Evolutionary conservation across 1,140 invertebrate genomes (phyloP), one percentile per base, ranked within the genome.

Genomic region (Megathymus violae): DNA sequence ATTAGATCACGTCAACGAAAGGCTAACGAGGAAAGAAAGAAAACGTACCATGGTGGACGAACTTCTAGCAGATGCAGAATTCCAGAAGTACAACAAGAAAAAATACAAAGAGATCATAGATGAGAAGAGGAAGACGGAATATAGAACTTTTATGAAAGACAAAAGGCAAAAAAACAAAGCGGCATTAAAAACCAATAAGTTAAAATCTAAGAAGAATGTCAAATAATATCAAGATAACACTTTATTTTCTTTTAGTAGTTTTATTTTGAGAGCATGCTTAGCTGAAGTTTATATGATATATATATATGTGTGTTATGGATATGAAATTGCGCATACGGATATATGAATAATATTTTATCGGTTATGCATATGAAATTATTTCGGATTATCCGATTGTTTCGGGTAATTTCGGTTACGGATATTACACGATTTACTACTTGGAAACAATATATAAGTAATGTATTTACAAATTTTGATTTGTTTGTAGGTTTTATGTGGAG

Each of bases 21-120:
- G 97, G 50, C 82, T 98, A 52, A 96, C 96, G 0, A 97, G 95
- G 67, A 98, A 97, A 81, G 93, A 98, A 72, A 93, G 97, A 1
- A 99, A 98, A 85, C 89, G 93, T 16, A 98, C 97, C 0, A 93
- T 99, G 62, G 97, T 99, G 0, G 97, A 99, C 66, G 98, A 99
- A 84, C 91, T 99, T 0, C 88, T 99, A 80, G 95, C 95, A 6
- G 97, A 99, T 94, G 95, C 96, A 10, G 94, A 97, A 74, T 96
- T 98, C 78, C 93, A 95, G 71, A 96, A 95, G 91, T 97, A 95
- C 66, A 97, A 96, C 76, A 97, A 97, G 86, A 94, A 94, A 67
- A 96, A 96, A 85, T 97, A 96, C 78, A 94, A 94, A 47, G 94
- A 97, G 74, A 95, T 97, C 7, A 93, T 96, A 15, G 93, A 95